Evolutionary conservation across 2,797 vertebrate species (phyloP).

Genomic region (Morelia viridis): DNA sequence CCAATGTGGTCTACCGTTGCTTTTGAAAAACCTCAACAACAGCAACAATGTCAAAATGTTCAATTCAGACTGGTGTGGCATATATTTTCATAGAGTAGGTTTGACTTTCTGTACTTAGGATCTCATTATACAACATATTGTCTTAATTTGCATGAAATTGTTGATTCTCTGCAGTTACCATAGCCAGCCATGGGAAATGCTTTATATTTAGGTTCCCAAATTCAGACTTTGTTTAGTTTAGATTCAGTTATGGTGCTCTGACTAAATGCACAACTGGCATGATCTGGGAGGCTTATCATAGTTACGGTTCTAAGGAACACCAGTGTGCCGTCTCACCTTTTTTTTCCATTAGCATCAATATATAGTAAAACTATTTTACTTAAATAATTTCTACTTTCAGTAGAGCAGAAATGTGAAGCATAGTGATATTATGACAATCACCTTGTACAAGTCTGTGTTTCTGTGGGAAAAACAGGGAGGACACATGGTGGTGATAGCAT

Average conservation of each 20-base stretch:
- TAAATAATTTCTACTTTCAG: neutral
- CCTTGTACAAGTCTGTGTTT: neutral
- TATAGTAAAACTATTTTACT: neutral
- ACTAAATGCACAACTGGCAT: neutral
- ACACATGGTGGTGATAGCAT: neutral
- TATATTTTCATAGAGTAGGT: conserved; percentile 13
- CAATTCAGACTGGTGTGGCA: conserved; percentile 5
- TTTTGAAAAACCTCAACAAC: conserved; percentile 16
- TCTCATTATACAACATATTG: conserved; percentile 33
- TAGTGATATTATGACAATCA: neutral
- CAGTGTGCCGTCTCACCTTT: neutral
- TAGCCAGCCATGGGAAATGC: conserved; percentile 40
- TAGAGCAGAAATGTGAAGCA: neutral
- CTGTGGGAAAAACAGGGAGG: neutral
- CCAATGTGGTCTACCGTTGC: neutral
- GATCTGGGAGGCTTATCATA: conserved; percentile 25
- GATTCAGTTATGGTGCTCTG: conserved; percentile 30
- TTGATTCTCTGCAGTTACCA: conserved; percentile 45
- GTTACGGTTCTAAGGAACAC: neutral
- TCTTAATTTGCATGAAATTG: conserved; percentile 36
- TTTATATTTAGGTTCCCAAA: conserved; percentile 46
- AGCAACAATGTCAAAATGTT: conserved; percentile 8
- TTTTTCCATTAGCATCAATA: neutral
- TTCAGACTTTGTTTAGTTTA: conserved; percentile 45
- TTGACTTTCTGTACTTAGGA: conserved; percentile 42